Conservation (phyloP, 1,140 invertebrate species). For the Ladona fulva region DNA sequence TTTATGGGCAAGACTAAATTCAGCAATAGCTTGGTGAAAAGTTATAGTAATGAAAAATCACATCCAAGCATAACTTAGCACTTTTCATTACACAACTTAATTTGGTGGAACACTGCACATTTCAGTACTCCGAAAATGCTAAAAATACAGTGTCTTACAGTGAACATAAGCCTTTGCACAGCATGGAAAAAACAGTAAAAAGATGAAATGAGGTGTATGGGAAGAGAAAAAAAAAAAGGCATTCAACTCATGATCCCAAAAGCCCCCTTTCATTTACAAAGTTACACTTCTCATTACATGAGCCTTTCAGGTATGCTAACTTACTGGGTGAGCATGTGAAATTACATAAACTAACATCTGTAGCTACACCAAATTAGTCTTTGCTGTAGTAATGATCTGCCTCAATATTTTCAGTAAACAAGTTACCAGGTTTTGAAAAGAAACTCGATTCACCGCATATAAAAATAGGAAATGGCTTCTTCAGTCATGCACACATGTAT, state of each 20-base stretch:
- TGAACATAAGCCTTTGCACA: background rate
- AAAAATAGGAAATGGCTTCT: slow-evolving; percentile 14
- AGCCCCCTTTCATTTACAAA: background rate
- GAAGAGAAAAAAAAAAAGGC: background rate
- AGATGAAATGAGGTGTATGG: background rate
- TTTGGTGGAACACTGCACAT: background rate
- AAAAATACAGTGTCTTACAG: background rate
- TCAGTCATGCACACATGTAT: slow-evolving; percentile 12
- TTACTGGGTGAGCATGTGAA: background rate
- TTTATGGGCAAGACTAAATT: background rate
- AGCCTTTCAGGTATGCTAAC: background rate
- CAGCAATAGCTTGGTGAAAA: background rate
- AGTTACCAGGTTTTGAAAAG: background rate
- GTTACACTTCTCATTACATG: background rate
- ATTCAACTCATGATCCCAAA: background rate
- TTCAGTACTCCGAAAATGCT: background rate
- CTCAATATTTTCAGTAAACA: background rate
- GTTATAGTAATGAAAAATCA: background rate
- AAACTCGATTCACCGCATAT: slow-evolving; percentile 6
- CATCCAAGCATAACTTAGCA: background rate
- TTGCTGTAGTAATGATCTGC: background rate
- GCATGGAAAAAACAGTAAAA: background rate
- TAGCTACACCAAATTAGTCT: background rate
- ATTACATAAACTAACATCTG: background rate
- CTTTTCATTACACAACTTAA: background rate